phyloP scores from a whole-genome alignment of 2,797 vertebrate genomes.

The Enteromius thamalakanensis region DNA sequence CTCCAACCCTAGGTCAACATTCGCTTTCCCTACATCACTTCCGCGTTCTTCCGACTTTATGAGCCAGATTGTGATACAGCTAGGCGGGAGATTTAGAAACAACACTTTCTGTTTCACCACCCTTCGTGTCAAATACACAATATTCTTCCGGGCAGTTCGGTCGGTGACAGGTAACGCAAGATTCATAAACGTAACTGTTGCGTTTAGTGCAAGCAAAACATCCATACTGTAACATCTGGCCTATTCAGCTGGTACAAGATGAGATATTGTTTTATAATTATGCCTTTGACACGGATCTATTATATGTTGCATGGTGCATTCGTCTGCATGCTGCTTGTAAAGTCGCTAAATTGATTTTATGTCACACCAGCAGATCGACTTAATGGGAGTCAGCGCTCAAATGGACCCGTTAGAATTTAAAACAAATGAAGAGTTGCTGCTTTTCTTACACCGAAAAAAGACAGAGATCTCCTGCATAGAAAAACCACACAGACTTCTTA shows the following conservation, averaged over 20 bases:
- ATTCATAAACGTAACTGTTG: not conserved
- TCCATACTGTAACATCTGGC: not conserved
- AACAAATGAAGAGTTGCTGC: constrained; percentile 42
- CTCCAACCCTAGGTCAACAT: not conserved
- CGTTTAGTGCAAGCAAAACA: not conserved
- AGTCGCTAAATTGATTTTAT: not conserved
- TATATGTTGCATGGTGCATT: not conserved
- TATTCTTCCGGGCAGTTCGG: not conserved
- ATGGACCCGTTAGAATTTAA: constrained; percentile 70
- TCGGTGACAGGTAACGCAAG: not conserved
- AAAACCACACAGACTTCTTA: constrained; percentile 67
- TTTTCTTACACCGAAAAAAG: constrained; percentile 68
- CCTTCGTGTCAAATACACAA: not conserved
- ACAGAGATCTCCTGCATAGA: constrained; percentile 72
- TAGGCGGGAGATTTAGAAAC: constrained; percentile 31
- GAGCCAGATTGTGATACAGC: not conserved
- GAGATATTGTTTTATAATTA: not conserved
- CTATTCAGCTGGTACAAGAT: not conserved
- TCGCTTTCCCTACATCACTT: constrained; percentile 40
- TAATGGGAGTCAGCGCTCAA: not conserved
- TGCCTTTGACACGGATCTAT: not conserved
- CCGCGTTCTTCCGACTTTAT: not conserved
- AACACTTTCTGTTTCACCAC: not conserved
- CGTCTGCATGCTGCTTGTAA: not conserved
- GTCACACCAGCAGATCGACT: not conserved